Evolutionary conservation across 2,888 invertebrate genomes (phyloP).

Genomic region (Ectropis crepuscularia): DNA sequence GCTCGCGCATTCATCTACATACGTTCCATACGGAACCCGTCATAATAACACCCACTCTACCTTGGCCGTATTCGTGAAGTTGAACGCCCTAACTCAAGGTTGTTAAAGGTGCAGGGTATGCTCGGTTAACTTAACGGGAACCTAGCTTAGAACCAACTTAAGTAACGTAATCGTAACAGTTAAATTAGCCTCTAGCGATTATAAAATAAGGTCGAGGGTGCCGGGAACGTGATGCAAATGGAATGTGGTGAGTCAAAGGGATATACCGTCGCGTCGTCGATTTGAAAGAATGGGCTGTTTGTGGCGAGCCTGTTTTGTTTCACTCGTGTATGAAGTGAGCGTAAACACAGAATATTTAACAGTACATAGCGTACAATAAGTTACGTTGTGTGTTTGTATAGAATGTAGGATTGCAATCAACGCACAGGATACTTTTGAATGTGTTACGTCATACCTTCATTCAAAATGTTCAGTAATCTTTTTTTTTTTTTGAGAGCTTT

Average conservation of each 20-base stretch:
- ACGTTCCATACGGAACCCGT: constrained; percentile 10
- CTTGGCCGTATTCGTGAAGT: constrained; percentile 24
- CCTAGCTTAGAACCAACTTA: constrained; percentile 28
- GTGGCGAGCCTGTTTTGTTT: constrained; percentile 24
- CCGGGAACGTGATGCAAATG: constrained; percentile 6
- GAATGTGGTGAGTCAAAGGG: constrained; percentile 32
- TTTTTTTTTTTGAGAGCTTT: too few species aligned
- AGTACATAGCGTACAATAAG: too few species aligned
- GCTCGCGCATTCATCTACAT: background rate
- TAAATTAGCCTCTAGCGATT: constrained; percentile 1
- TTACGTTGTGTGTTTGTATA: background rate
- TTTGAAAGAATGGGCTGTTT: constrained; percentile 23
- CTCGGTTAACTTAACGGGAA: constrained; percentile 48
- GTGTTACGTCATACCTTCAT: too few species aligned
- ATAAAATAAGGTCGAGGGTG: constrained; percentile 17
- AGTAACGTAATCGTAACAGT: background rate
- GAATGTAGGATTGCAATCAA: background rate
- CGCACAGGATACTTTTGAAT: background rate
- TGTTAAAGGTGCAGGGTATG: constrained; percentile 48
- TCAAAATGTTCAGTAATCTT: too few species aligned
- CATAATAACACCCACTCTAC: constrained; percentile 17
- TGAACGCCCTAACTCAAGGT: constrained; percentile 42
- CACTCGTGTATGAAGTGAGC: constrained; percentile 14
- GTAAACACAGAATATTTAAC: background rate
- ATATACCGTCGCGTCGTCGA: constrained; percentile 22